Percentiles rank a stretch among this genome's conserved stretches.
These are phyloP conservation scores for Synergus itoensis DNA, from an alignment of 2,888 invertebrate genomes.

Conservation along the genomic window DNA sequence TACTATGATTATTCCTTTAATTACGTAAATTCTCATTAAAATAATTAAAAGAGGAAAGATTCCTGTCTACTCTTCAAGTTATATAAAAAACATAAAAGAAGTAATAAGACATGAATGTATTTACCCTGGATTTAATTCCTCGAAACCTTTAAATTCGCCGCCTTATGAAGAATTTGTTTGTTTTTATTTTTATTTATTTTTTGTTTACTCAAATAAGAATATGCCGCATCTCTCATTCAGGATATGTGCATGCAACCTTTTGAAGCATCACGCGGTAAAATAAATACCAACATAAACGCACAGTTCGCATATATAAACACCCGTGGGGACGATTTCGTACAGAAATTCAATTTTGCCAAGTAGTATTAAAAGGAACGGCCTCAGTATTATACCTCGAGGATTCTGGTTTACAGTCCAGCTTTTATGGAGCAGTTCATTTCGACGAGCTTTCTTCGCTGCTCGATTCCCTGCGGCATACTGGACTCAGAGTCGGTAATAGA, in stretches of 20 bases:
- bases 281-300: conserved; percentile 37
- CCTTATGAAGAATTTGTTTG: background rate
- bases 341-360: conserved; percentile 53
- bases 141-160: background rate
- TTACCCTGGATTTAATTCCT: conserved; percentile 13
- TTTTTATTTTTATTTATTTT: background rate
- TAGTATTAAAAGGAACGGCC: conserved; percentile 50
- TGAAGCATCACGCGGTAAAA: conserved; percentile 1
- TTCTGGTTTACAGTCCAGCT: conserved; percentile 54
- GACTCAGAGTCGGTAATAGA: conserved; percentile 18
- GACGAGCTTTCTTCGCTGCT: conserved; percentile 31
- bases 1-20: no score
- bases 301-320: conserved; percentile 48
- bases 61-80: no score
- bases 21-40: no score
- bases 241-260: background rate
- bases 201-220: conserved; percentile 11
- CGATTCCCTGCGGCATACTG: conserved; percentile 32
- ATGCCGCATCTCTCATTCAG: conserved; percentile 12
- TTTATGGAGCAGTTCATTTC: conserved; percentile 52
- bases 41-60: no score
- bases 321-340: conserved; percentile 48
- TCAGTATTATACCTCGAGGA: conserved; percentile 44
- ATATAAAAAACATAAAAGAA: background rate
- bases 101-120: conserved; percentile 11